These are phyloP conservation scores for Ryuthela nishihirai DNA, from an alignment of 2,888 invertebrate species.

Conservation along the genomic window DNA sequence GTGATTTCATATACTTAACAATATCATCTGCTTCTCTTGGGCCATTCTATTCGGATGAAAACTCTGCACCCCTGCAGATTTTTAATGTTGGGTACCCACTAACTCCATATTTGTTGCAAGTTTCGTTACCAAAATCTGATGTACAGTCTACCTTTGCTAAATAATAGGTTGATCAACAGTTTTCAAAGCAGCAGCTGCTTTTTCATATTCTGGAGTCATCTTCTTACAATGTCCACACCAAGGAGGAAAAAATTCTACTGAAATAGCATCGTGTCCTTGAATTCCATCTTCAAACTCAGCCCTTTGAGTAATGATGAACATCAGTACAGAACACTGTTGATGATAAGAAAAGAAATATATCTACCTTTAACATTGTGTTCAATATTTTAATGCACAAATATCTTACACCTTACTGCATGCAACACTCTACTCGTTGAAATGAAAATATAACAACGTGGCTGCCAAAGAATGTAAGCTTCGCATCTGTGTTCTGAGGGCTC, in stretches of 20 bases:
- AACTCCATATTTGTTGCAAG: slow-evolving; percentile 83
- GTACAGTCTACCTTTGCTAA: slow-evolving; percentile 96
- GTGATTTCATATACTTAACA: slow-evolving; percentile 63
- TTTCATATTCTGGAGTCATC: slow-evolving; percentile 93
- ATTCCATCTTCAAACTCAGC: slow-evolving; percentile 38
- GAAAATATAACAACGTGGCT: too few relatives aligned
- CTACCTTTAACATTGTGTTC: too few relatives aligned
- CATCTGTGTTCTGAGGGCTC: too few relatives aligned
- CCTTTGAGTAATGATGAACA: slow-evolving; percentile 37
- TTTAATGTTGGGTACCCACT: slow-evolving; percentile 96
- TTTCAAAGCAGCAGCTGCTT: slow-evolving; percentile 80
- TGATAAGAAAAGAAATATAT: not conserved
- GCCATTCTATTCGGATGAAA: slow-evolving; percentile 88
- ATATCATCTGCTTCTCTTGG: slow-evolving; percentile 77
- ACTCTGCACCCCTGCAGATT: slow-evolving; percentile 86
- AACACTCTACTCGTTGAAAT: too few relatives aligned
- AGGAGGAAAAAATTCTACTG: slow-evolving; percentile 37
- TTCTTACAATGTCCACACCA: slow-evolving; percentile 95
- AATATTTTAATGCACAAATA: too few relatives aligned
- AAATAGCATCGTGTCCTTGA: slow-evolving; percentile 36
- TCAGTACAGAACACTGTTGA: slow-evolving; percentile 24
- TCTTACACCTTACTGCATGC: too few relatives aligned
- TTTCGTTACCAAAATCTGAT: slow-evolving; percentile 72
- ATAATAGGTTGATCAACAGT: slow-evolving; percentile 81
- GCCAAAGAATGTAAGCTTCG: too few relatives aligned